A percentile compares a stretch with the other conserved stretches of the same genome.
phyloP scores from a whole-genome alignment of 2,113 vertebrate genomes.

The Tylochromis polylepis region DNA sequence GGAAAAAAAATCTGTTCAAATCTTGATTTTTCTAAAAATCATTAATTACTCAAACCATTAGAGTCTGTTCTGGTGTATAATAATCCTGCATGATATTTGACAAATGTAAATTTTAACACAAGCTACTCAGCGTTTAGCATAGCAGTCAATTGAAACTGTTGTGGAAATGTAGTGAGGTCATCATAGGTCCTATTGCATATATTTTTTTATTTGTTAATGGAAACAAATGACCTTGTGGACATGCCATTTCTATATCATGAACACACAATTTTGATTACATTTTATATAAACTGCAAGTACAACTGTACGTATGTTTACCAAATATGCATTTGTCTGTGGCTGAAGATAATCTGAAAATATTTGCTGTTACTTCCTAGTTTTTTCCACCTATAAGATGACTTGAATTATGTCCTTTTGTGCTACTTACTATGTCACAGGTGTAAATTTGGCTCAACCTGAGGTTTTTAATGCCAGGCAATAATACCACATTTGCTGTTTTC shows the following conservation, averaged over 20 bases:
- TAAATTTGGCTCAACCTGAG: neutral
- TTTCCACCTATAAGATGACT: neutral
- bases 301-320: neutral
- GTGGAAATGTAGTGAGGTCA: neutral
- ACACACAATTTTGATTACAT: neutral
- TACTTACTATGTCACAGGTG: neutral
- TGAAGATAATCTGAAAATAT: neutral
- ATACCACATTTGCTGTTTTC: neutral
- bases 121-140: neutral
- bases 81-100: neutral
- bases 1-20: neutral
- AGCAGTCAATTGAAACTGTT: neutral
- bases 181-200: neutral
- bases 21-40: neutral
- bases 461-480: neutral
- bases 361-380: neutral
- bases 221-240: neutral
- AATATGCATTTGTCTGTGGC: neutral
- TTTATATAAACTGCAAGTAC: neutral
- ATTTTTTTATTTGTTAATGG: neutral
- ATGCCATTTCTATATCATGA: neutral
- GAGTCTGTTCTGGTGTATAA: neutral
- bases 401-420: neutral
- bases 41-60: neutral
- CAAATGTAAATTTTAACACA: neutral